Conservation (phyloP, 2,888 invertebrate species). For the Pandemis cinnamomeana region DNA sequence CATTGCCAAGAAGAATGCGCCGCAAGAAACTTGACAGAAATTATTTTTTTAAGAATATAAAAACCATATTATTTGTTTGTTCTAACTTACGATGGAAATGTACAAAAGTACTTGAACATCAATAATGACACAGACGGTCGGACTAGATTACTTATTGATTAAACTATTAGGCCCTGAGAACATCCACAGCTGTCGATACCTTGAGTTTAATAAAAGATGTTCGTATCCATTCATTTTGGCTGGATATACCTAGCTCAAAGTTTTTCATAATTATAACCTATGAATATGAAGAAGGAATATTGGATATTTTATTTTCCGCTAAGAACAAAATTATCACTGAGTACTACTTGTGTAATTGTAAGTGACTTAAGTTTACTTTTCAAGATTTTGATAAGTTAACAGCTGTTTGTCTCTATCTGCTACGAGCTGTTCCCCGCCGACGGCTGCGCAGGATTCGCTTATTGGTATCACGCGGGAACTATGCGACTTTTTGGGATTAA, state of each 20-base stretch:
- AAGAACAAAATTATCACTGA: too few relatives aligned
- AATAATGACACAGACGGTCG: conserved; percentile 22
- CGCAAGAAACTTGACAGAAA: too few relatives aligned
- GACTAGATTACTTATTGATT: conserved; percentile 32
- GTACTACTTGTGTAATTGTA: too few relatives aligned
- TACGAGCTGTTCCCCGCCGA: too few relatives aligned
- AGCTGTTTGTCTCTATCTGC: too few relatives aligned
- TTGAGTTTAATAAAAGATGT: conserved; percentile 32
- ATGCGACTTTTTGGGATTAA: too few relatives aligned
- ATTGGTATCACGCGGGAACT: too few relatives aligned
- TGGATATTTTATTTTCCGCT: not conserved
- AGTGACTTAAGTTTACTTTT: too few relatives aligned
- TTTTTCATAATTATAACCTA: conserved; percentile 15
- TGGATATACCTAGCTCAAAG: conserved; percentile 24
- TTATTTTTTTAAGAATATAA: too few relatives aligned
- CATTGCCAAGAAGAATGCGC: too few relatives aligned
- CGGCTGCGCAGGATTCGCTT: too few relatives aligned
- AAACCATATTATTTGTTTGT: not conserved
- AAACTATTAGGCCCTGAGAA: conserved; percentile 29
- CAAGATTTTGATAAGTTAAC: too few relatives aligned
- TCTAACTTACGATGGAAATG: not conserved
- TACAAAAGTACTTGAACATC: not conserved
- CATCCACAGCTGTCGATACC: conserved; percentile 24
- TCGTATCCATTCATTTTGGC: conserved; percentile 2
- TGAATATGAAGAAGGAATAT: not conserved